These are phyloP conservation scores for Ceratina australensis DNA, from an alignment of 1,140 invertebrate species.

Conservation along the genomic window DNA sequence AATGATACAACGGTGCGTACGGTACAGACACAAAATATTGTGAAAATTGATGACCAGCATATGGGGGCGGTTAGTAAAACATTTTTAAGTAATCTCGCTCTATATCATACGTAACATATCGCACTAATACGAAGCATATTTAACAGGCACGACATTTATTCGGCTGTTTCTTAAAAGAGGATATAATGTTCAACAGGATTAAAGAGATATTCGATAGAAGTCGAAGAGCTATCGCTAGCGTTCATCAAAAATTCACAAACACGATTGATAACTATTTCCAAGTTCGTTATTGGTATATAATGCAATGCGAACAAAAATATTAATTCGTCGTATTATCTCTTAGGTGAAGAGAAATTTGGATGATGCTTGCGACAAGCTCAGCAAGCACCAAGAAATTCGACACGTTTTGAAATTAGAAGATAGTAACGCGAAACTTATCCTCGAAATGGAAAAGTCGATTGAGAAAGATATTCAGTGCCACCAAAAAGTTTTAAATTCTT, in stretches of 20 bases:
- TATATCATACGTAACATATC: too few species aligned
- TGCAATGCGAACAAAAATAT: too few species aligned
- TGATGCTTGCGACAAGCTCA: not conserved
- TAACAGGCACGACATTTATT: conserved; percentile 14
- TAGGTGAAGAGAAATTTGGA: conserved; percentile 29
- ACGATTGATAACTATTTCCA: conserved; percentile 78
- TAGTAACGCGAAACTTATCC: not conserved
- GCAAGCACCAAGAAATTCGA: conserved; percentile 11
- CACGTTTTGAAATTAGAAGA: conserved; percentile 9
- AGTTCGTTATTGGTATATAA: conserved; percentile 46
- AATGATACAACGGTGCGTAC: not conserved
- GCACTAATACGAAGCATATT: not conserved
- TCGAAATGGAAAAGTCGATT: not conserved
- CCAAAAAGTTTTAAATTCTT: not conserved
- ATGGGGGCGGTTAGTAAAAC: not conserved
- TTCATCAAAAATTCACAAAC: conserved; percentile 76
- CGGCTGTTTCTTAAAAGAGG: conserved; percentile 23
- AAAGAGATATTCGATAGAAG: conserved; percentile 79
- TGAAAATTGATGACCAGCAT: not conserved
- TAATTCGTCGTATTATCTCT: not conserved
- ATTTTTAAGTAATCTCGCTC: not conserved
- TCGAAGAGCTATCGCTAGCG: conserved; percentile 78
- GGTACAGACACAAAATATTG: not conserved
- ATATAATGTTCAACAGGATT: conserved; percentile 65
- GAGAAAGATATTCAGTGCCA: conserved; percentile 12